phyloP scores from a whole-genome alignment of 2,113 vertebrate genomes.

The Serilophus lunatus region DNA sequence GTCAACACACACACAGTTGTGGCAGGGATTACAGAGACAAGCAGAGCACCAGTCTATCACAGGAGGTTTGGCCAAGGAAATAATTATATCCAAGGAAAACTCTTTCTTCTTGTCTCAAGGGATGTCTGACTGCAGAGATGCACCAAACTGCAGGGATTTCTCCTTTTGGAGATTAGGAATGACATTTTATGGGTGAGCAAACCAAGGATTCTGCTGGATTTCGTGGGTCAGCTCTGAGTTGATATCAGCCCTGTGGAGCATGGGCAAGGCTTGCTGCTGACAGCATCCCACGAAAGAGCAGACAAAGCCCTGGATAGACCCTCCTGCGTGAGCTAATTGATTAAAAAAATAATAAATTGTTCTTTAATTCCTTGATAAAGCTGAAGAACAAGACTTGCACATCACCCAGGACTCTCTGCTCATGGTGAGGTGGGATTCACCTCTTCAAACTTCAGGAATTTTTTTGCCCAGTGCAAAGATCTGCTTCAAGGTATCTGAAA shows the following conservation, averaged over 20 bases:
- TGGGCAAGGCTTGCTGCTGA: background rate
- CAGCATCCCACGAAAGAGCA: background rate
- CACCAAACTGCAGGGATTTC: background rate
- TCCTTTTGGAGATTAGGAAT: background rate
- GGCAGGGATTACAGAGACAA: background rate
- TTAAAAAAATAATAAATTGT: background rate
- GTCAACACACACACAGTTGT: fast-evolving
- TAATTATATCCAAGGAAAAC: background rate
- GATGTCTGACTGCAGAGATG: background rate
- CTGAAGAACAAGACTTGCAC: background rate
- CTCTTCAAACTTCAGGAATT: background rate
- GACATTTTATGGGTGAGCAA: background rate
- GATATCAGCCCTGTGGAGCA: background rate
- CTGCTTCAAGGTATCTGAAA: background rate
- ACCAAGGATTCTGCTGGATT: background rate
- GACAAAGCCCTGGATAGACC: background rate
- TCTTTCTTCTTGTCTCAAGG: background rate
- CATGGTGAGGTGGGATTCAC: background rate
- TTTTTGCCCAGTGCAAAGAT: background rate
- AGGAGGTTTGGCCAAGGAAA: background rate
- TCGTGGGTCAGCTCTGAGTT: background rate
- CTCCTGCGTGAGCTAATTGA: background rate
- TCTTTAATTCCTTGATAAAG: background rate
- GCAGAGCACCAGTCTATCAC: background rate
- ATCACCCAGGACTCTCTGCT: background rate